Conservation (phyloP, 2,888 invertebrate species). For the Ochlodes sylvanus region DNA sequence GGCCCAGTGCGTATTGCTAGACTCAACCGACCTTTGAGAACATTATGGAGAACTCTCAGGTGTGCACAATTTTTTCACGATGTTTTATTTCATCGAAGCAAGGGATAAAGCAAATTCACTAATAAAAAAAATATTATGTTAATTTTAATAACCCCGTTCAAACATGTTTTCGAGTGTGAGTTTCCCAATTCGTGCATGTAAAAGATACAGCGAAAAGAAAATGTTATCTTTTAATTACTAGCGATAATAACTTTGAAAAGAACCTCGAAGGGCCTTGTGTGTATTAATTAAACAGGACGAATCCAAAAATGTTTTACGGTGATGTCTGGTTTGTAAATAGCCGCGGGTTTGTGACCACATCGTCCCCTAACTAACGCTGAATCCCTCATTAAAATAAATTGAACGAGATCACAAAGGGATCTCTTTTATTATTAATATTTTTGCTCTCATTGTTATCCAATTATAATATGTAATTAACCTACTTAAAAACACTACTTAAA, state of each 20-base stretch:
- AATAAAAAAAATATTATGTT: no score
- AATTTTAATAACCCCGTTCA: no score
- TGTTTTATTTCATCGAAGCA: no score
- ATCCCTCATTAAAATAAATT: constrained; percentile 37
- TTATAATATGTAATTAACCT: background rate
- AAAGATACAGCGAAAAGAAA: background rate
- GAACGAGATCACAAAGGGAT: constrained; percentile 24
- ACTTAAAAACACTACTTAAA: background rate
- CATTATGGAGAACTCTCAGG: no score
- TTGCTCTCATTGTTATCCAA: constrained; percentile 5
- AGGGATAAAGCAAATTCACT: no score
- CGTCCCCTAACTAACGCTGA: constrained; percentile 25
- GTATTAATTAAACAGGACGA: constrained; percentile 27
- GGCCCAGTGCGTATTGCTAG: no score
- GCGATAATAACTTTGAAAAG: constrained; percentile 8
- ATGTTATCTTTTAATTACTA: constrained; percentile 29
- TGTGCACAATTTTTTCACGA: no score
- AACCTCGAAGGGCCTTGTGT: constrained; percentile 5
- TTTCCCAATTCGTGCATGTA: background rate
- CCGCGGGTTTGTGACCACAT: constrained; percentile 28
- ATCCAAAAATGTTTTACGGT: constrained; percentile 33
- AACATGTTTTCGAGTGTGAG: no score
- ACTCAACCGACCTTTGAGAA: no score
- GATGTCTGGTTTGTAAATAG: constrained; percentile 28
- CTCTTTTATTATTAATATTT: constrained; percentile 11